Evolutionary conservation across 2,113 vertebrate species (phyloP).

Genomic region (Ibidorhyncha struthersii): DNA sequence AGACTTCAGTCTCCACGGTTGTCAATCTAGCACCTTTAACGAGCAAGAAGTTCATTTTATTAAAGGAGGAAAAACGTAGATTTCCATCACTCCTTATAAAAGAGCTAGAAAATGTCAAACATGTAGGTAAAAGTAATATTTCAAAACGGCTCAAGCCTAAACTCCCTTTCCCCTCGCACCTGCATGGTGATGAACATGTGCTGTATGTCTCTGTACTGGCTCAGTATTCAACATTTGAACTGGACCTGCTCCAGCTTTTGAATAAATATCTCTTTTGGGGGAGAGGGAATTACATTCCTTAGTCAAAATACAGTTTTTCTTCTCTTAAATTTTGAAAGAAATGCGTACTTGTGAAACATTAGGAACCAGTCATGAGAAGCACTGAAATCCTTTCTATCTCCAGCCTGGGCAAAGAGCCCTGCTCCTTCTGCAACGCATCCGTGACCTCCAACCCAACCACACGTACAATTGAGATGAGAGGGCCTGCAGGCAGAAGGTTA

Average conservation of each 20-base stretch:
- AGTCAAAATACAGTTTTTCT: constrained; percentile 39
- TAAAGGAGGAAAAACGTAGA: neutral
- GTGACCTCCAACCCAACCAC: neutral
- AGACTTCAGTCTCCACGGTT: neutral
- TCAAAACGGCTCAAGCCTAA: constrained; percentile 27
- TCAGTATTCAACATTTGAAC: constrained; percentile 12
- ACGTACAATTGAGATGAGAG: neutral
- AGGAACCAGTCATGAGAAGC: constrained; percentile 6
- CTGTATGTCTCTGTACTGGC: neutral
- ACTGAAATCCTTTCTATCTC: constrained; percentile 28
- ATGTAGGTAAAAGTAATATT: constrained; percentile 31
- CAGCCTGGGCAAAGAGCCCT: neutral
- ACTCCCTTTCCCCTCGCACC: constrained; percentile 28
- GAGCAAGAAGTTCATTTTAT: neutral
- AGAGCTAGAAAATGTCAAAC: constrained; percentile 37
- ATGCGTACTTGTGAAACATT: neutral
- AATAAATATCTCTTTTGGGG: constrained; percentile 63
- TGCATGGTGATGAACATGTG: constrained; percentile 34
- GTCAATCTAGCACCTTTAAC: constrained; percentile 27
- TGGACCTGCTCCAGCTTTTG: constrained; percentile 45
- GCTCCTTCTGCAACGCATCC: neutral
- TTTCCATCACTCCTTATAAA: constrained; percentile 51
- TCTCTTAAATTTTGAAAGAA: constrained; percentile 36
- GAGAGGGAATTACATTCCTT: constrained; percentile 52
- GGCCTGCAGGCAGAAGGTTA: neutral